phyloP scores from a whole-genome alignment of 2,888 invertebrate species.

The Oxyteleia sp. region DNA sequence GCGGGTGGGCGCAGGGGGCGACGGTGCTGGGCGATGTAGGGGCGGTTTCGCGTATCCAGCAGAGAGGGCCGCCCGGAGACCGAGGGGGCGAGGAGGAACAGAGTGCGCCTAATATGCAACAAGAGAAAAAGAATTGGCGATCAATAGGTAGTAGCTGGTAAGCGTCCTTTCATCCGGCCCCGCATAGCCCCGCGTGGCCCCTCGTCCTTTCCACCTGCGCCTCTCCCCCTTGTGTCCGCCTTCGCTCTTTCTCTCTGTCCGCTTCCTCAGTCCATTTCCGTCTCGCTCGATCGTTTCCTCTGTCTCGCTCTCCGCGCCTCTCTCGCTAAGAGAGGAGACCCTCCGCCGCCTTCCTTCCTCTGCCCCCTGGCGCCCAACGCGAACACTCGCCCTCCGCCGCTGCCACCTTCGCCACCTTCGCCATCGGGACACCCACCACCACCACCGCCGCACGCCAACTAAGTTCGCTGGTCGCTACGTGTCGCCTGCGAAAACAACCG shows the following conservation, averaged over 20 bases:
- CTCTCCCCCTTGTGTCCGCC: constrained; percentile 57
- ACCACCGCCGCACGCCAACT: constrained; percentile 46
- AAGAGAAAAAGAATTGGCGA: constrained; percentile 88
- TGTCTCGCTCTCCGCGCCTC: constrained; percentile 62
- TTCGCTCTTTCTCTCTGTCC: constrained; percentile 44
- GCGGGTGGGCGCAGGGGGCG: constrained; percentile 4
- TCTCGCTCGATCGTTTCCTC: constrained; percentile 58
- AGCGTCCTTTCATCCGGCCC: constrained; percentile 87
- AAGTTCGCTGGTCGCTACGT: constrained; percentile 73
- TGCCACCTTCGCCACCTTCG: constrained; percentile 77
- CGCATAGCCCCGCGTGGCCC: constrained; percentile 80
- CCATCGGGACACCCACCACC: constrained; percentile 67
- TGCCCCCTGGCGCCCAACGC: constrained; percentile 80
- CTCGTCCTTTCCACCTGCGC: constrained; percentile 81
- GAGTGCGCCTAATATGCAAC: constrained; percentile 88
- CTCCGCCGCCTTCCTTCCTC: constrained; percentile 76
- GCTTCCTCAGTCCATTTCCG: constrained; percentile 50
- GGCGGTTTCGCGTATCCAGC: constrained; percentile 75
- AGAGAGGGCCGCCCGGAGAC: constrained; percentile 70
- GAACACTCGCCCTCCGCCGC: constrained; percentile 74
- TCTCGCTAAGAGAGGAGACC: constrained; percentile 74
- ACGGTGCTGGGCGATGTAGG: constrained; percentile 80
- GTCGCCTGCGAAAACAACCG: constrained; percentile 78
- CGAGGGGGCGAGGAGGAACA: constrained; percentile 78
- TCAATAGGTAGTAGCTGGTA: constrained; percentile 88